Percentiles rank a stretch among this genome's conserved stretches.
phyloP scores from a whole-genome alignment of 2,888 invertebrate species.

The Anaspis maculata region DNA sequence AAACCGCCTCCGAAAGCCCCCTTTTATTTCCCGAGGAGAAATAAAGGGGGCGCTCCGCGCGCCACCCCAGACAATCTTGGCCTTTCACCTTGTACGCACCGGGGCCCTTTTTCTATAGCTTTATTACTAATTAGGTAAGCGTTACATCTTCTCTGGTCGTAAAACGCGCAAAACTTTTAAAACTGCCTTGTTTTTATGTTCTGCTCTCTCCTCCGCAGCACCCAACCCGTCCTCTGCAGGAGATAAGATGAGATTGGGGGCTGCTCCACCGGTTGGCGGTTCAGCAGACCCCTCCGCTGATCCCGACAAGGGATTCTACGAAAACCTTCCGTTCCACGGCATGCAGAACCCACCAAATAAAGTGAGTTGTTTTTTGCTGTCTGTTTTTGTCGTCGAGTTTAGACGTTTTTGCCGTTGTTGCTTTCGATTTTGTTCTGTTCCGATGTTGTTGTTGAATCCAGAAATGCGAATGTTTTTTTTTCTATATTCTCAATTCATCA shows the following conservation, averaged over 20 bases:
- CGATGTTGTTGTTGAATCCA: too few relatives aligned
- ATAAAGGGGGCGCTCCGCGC: too few relatives aligned
- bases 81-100: too few relatives aligned
- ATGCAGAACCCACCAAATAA: slow-evolving; percentile 89
- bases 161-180: slow-evolving; percentile 13
- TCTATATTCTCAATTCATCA: too few relatives aligned
- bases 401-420: slow-evolving; percentile 7
- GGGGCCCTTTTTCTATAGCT: slow-evolving; percentile 8
- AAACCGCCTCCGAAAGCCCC: too few relatives aligned
- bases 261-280: slow-evolving; percentile 41
- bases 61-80: too few relatives aligned
- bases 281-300: slow-evolving; percentile 61
- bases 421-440: too few relatives aligned
- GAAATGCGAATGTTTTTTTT: too few relatives aligned
- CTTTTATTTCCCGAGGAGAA: too few relatives aligned
- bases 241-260: slow-evolving; percentile 45
- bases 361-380: slow-evolving; percentile 48
- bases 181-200: slow-evolving; percentile 19
- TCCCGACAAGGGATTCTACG: slow-evolving; percentile 79
- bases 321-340: slow-evolving; percentile 92
- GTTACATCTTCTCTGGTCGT: slow-evolving; percentile 10
- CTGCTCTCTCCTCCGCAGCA: slow-evolving; percentile 36
- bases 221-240: slow-evolving; percentile 45
- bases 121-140: slow-evolving; percentile 16
- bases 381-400: too few relatives aligned